Percentiles rank a stretch among this genome's conserved stretches.
Conservation (phyloP, 2,113 vertebrate genomes). For the Trogon surrucura region DNA sequence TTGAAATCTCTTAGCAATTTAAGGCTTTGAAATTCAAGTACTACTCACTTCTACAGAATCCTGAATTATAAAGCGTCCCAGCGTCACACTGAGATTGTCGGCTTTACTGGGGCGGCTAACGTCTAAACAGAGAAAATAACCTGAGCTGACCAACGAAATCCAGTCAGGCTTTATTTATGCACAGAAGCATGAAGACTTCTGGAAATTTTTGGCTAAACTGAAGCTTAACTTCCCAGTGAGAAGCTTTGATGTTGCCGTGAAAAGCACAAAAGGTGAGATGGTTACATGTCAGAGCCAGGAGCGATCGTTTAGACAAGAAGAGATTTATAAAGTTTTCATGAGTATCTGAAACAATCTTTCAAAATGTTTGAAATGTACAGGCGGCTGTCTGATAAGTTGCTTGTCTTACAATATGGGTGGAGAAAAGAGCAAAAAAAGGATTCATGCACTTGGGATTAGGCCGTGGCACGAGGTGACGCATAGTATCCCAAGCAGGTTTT, state of each 20-base stretch:
- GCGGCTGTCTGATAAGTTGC: accelerated
- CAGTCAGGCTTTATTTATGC: background rate
- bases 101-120: background rate
- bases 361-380: background rate
- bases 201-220: background rate
- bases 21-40: conserved; percentile 53
- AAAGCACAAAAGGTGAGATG: conserved; percentile 15
- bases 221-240: background rate
- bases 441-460: background rate
- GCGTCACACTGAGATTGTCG: conserved; percentile 4
- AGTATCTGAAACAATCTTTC: background rate
- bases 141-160: background rate
- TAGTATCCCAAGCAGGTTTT: background rate
- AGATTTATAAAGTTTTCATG: background rate
- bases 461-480: background rate
- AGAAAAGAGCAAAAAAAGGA: background rate
- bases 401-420: background rate
- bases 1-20: conserved; percentile 28
- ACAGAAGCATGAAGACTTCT: background rate
- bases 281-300: background rate
- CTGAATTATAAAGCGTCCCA: background rate
- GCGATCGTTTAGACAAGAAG: background rate
- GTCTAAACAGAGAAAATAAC: conserved; percentile 10
- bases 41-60: background rate
- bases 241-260: background rate